A percentile compares a stretch with the other conserved stretches of the same genome.
Conservation (phyloP, 64 coral and sea anemone genomes). For the Actinia equina region DNA sequence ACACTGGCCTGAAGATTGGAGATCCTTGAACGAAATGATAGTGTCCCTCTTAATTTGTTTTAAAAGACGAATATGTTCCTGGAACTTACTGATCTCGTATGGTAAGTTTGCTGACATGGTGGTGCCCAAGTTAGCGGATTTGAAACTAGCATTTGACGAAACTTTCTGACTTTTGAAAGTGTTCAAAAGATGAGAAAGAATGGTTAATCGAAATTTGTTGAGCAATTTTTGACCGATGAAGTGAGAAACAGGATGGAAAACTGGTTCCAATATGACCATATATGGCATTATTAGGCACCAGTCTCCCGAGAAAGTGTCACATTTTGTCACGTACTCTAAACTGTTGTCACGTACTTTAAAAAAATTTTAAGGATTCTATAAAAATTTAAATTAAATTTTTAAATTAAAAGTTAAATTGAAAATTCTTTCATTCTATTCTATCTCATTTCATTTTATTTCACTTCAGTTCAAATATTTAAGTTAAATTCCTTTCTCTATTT, state of each 20-base stretch:
- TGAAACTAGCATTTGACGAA: not conserved
- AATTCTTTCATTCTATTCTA: too few relatives aligned
- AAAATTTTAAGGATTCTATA: too few relatives aligned
- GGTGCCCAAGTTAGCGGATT: not conserved
- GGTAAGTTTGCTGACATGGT: conserved; percentile 85
- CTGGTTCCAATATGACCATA: conserved; percentile 6
- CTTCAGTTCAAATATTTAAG: too few relatives aligned
- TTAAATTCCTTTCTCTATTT: too few relatives aligned
- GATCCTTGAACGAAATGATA: conserved; percentile 72
- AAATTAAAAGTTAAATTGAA: too few relatives aligned
- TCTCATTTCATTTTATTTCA: too few relatives aligned
- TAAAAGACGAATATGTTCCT: conserved; percentile 79
- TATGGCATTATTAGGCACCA: not conserved
- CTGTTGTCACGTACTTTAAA: not conserved
- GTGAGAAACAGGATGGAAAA: not conserved
- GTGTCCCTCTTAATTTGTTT: conserved; percentile 96
- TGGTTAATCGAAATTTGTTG: not conserved
- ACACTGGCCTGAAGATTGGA: conserved; percentile 81
- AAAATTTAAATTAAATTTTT: too few relatives aligned
- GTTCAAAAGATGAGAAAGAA: not conserved
- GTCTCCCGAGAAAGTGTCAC: not conserved
- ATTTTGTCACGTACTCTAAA: not conserved
- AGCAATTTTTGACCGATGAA: not conserved
- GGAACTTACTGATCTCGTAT: conserved; percentile 95
- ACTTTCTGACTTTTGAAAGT: not conserved